Percentiles rank a stretch among this genome's conserved stretches.
Conservation (phyloP, 1,140 invertebrate species). For the Dendroctonus valens region DNA sequence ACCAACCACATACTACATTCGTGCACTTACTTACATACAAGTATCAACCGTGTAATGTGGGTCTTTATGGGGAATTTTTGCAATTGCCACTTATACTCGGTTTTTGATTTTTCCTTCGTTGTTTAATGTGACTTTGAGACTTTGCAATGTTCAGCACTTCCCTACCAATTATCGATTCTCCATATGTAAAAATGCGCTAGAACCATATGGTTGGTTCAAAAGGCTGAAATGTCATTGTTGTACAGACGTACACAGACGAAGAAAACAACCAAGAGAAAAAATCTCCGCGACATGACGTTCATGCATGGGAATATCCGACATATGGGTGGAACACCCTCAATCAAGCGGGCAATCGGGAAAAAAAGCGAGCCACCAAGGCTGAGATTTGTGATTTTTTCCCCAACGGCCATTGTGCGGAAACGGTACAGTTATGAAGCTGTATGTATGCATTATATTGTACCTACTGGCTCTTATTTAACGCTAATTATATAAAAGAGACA, state of each 20-base stretch:
- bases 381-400: conserved; percentile 11
- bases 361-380: conserved; percentile 15
- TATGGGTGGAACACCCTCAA: conserved; percentile 5
- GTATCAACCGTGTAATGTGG: too few relatives aligned
- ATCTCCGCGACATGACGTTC: conserved; percentile 1
- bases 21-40: too few relatives aligned
- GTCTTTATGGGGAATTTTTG: too few relatives aligned
- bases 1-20: too few relatives aligned
- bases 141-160: too few relatives aligned
- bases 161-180: too few relatives aligned
- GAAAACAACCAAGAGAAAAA: neutral
- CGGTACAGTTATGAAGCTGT: neutral
- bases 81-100: too few relatives aligned
- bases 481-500: conserved; percentile 28
- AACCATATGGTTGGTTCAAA: too few relatives aligned
- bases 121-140: too few relatives aligned
- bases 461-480: conserved; percentile 16
- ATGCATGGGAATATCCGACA: conserved; percentile 13
- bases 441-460: conserved; percentile 11
- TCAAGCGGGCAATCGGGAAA: conserved; percentile 6
- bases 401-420: conserved; percentile 9
- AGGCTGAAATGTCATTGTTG: too few relatives aligned
- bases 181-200: too few relatives aligned
- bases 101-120: too few relatives aligned
- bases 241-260: neutral